phyloP scores from a whole-genome alignment of 2,888 invertebrate genomes.

The Timema podura region DNA sequence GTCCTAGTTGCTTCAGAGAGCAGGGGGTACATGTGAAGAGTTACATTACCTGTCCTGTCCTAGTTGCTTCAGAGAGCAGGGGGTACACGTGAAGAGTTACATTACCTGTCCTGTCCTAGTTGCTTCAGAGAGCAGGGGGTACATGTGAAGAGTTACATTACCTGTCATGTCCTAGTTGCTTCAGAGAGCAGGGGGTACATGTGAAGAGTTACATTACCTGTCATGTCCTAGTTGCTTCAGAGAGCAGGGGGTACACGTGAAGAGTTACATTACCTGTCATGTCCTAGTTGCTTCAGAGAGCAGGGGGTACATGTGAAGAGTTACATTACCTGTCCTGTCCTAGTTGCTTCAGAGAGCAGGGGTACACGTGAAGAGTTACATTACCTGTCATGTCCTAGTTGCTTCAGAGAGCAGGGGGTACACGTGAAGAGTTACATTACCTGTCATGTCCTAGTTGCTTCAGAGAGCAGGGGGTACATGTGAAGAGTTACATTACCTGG shows the following conservation, averaged over 20 bases:
- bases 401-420: conserved; percentile 56
- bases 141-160: conserved; percentile 38
- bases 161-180: conserved; percentile 94
- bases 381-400: conserved; percentile 92
- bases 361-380: conserved; percentile 6
- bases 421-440: conserved; percentile 42
- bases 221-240: conserved; percentile 94
- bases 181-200: conserved; percentile 49
- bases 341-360: conserved; percentile 72
- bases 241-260: too few relatives aligned
- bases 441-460: conserved; percentile 96
- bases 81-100: background rate
- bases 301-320: background rate
- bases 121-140: conserved; percentile 60
- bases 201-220: conserved; percentile 54
- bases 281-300: conserved; percentile 80
- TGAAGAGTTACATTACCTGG: conserved; percentile 54
- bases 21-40: background rate
- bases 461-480: conserved; percentile 43
- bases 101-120: conserved; percentile 85
- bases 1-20: conserved; percentile 80
- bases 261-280: conserved; percentile 71
- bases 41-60: conserved; percentile 76
- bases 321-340: conserved; percentile 76
- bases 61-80: conserved; percentile 70